Conservation (phyloP, 1,140 invertebrate species). For the Cataglyphis hispanica region DNA sequence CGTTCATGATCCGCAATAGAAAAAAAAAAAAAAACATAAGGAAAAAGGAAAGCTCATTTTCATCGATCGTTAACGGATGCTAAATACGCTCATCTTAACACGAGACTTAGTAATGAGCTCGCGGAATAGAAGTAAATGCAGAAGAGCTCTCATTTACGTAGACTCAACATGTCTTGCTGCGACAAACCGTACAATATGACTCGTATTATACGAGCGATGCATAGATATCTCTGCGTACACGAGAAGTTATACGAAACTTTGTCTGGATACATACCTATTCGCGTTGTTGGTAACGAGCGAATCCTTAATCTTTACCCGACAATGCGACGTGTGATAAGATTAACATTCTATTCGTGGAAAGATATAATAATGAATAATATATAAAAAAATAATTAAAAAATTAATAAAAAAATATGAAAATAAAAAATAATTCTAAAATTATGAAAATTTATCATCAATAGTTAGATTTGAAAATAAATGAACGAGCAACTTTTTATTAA, state of each 20-base stretch:
- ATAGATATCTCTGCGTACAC: neutral
- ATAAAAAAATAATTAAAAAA: neutral
- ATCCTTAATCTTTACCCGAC: conserved; percentile 34
- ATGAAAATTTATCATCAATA: neutral
- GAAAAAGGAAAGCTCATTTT: conserved; percentile 62
- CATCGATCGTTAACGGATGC: conserved; percentile 68
- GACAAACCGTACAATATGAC: conserved; percentile 72
- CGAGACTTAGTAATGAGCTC: conserved; percentile 73
- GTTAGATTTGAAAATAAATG: neutral
- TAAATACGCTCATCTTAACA: conserved; percentile 67
- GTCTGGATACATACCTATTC: neutral
- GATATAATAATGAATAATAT: neutral
- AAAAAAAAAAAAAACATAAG: neutral
- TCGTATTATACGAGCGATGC: conserved; percentile 43
- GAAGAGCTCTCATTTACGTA: conserved; percentile 66
- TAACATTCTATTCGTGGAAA: neutral
- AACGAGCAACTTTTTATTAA: neutral
- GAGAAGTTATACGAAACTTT: conserved; percentile 19
- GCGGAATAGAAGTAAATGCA: conserved; percentile 69
- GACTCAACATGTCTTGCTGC: conserved; percentile 68
- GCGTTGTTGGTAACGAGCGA: conserved; percentile 22
- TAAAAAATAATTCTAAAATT: neutral
- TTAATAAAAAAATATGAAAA: neutral
- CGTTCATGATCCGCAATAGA: conserved; percentile 66
- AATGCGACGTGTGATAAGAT: neutral